A percentile compares a stretch with the other conserved stretches of the same genome.
Evolutionary conservation across 2,888 invertebrate genomes (phyloP).

Genomic region (Tortrix viridana): DNA sequence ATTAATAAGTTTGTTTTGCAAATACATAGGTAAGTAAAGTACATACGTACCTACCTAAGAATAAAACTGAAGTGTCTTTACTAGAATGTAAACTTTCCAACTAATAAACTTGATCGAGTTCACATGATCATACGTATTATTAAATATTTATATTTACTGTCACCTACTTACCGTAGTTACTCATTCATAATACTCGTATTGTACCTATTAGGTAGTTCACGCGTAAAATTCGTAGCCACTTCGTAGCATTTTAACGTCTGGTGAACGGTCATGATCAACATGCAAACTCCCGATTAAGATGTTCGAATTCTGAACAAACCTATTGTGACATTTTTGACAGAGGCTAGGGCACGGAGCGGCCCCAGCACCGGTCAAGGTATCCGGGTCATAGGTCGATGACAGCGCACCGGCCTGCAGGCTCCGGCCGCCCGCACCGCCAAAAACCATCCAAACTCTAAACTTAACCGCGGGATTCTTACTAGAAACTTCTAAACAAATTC

Average conservation of each 20-base stretch:
- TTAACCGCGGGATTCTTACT: constrained; percentile 33
- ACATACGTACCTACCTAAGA: background rate
- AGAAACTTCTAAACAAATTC: constrained; percentile 43
- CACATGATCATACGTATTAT: no score
- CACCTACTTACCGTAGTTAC: constrained; percentile 5
- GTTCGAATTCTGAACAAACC: constrained; percentile 64
- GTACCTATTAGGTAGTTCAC: constrained; percentile 18
- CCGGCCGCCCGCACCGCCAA: constrained; percentile 65
- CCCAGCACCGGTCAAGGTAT: constrained; percentile 81
- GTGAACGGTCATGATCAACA: constrained; percentile 7
- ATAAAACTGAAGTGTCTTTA: constrained; percentile 1
- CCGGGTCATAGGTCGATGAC: constrained; percentile 83
- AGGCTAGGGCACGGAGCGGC: constrained; percentile 65
- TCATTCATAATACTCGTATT: constrained; percentile 21
- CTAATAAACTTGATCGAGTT: background rate
- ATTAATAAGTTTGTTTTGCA: no score
- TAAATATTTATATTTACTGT: no score
- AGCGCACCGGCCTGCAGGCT: constrained; percentile 55
- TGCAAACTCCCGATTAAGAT: constrained; percentile 18
- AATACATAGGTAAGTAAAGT: no score
- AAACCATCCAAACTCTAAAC: constrained; percentile 46
- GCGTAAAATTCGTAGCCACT: constrained; percentile 14
- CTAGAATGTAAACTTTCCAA: constrained; percentile 2
- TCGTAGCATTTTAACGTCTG: constrained; percentile 16
- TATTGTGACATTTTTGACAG: constrained; percentile 59